These are phyloP conservation scores for Stegostoma tigrinum DNA, from an alignment of 2,113 vertebrate species.

Conservation along the genomic window DNA sequence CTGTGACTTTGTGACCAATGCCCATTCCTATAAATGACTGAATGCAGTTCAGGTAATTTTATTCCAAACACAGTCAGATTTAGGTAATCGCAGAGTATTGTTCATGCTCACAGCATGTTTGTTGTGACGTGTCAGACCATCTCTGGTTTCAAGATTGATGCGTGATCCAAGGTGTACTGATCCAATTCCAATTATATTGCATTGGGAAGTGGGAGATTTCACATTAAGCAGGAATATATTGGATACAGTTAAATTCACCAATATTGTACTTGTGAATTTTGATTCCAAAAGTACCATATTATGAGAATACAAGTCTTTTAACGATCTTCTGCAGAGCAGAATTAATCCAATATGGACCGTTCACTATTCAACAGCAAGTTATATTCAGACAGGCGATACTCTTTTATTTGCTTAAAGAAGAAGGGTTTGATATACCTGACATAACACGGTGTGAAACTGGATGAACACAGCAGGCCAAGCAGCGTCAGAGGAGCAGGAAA, in stretches of 20 bases:
- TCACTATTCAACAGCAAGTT: not conserved
- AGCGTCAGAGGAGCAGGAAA: too few species aligned
- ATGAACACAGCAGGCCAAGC: too few species aligned
- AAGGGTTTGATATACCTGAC: not conserved
- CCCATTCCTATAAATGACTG: not conserved
- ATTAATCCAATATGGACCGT: too few species aligned
- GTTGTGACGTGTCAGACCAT: not conserved
- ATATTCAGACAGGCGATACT: not conserved
- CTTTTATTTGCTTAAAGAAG: not conserved
- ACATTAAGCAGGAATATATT: not conserved
- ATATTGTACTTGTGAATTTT: not conserved
- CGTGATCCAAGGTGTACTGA: not conserved
- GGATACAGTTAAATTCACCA: not conserved
- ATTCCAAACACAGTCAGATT: not conserved
- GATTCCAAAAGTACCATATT: not conserved
- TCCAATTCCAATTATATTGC: not conserved
- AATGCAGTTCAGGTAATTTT: not conserved
- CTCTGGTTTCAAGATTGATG: constrained; percentile 3
- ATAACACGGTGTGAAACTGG: too few species aligned
- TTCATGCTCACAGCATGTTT: not conserved
- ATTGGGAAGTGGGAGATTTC: not conserved
- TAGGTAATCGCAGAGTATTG: not conserved
- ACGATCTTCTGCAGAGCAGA: not conserved
- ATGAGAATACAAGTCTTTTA: not conserved
- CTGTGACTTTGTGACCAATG: not conserved